These are phyloP conservation scores for Byasa hedistus DNA, from an alignment of 2,888 invertebrate species.

Conservation along the genomic window DNA sequence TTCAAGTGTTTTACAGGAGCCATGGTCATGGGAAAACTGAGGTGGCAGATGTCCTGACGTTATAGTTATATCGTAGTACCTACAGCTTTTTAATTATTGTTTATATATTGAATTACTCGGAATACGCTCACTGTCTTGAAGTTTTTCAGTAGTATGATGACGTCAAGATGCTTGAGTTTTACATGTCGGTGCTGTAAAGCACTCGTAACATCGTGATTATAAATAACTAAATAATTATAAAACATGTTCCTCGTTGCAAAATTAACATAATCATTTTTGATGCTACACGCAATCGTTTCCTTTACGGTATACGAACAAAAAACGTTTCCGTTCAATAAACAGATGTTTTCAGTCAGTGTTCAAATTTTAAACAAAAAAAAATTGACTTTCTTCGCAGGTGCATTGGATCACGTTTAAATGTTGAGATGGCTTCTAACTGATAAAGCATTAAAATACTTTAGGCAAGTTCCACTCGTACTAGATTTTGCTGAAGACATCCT, in stretches of 20 bases:
- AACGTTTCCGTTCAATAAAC: slow-evolving; percentile 59
- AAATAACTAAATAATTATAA: background rate
- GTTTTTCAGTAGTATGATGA: too few relatives aligned
- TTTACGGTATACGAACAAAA: slow-evolving; percentile 61
- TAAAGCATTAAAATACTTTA: background rate
- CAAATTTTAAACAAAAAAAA: slow-evolving; percentile 39
- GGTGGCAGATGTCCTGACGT: too few relatives aligned
- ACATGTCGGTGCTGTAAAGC: too few relatives aligned
- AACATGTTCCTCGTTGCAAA: background rate
- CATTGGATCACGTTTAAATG: slow-evolving; percentile 25
- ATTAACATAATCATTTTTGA: background rate
- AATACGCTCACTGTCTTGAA: too few relatives aligned
- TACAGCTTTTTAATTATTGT: too few relatives aligned
- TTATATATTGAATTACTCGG: too few relatives aligned
- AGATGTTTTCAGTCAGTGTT: slow-evolving; percentile 48
- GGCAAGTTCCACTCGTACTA: background rate
- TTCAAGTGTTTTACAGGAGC: too few relatives aligned
- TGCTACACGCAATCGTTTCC: slow-evolving; percentile 32
- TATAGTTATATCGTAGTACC: too few relatives aligned
- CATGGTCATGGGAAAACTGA: too few relatives aligned
- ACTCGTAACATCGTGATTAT: too few relatives aligned
- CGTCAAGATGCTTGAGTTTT: too few relatives aligned
- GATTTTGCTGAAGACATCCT: background rate
- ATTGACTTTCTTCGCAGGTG: slow-evolving; percentile 33
- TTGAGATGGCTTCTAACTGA: background rate